These are phyloP conservation scores for Drosophila quadrilineata DNA, from an alignment of 1,140 invertebrate genomes.

Conservation along the genomic window DNA sequence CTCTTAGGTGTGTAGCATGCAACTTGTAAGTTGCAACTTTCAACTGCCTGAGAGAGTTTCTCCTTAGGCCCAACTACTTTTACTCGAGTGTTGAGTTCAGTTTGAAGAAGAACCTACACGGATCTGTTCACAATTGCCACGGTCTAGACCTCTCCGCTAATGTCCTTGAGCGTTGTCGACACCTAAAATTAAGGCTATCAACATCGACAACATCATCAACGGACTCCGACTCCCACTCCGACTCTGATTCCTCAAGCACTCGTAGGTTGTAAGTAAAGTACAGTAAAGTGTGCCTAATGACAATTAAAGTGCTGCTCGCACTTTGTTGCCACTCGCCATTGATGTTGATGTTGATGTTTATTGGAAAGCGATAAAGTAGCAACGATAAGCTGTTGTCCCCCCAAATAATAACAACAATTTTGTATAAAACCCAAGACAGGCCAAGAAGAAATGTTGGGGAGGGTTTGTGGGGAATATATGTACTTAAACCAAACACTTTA, in stretches of 20 bases:
- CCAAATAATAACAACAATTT: no score
- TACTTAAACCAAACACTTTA: slow-evolving; percentile 39
- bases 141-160: slow-evolving; percentile 3
- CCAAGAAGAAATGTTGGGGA: background rate
- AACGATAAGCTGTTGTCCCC: slow-evolving; percentile 38
- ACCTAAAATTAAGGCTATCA: slow-evolving; percentile 67
- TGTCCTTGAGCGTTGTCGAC: slow-evolving; percentile 57
- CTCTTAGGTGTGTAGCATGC: no score
- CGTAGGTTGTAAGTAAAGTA: slow-evolving; percentile 48
- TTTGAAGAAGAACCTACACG: slow-evolving; percentile 27
- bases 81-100: slow-evolving; percentile 48
- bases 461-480: background rate
- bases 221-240: background rate
- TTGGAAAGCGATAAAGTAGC: slow-evolving; percentile 62
- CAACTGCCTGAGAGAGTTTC: slow-evolving; percentile 13
- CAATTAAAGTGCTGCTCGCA: slow-evolving; percentile 52
- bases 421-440: slow-evolving; percentile 11
- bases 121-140: slow-evolving; percentile 11
- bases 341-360: slow-evolving; percentile 46
- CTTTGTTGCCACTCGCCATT: slow-evolving; percentile 6
- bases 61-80: background rate
- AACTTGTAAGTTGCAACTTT: no score
- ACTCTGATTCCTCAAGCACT: slow-evolving; percentile 19
- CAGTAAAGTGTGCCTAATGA: slow-evolving; percentile 53
- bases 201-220: slow-evolving; percentile 16